These are phyloP conservation scores for Rotaria macrura DNA, from an alignment of 2,888 invertebrate species.

Conservation along the genomic window DNA sequence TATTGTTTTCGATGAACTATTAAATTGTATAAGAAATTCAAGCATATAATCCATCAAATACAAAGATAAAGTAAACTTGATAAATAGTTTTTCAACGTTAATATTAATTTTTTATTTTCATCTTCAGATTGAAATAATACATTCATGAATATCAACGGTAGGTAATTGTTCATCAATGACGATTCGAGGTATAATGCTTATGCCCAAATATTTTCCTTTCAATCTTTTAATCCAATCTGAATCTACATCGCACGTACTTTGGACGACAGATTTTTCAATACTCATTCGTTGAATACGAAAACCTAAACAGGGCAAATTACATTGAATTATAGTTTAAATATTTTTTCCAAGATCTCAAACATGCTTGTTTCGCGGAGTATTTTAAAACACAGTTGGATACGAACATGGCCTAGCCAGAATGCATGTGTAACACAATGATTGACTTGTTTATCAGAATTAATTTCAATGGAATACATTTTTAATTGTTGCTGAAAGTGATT, in stretches of 20 bases:
- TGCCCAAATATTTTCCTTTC: not conserved
- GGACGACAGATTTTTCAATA: slow-evolving; percentile 49
- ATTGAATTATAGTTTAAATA: slow-evolving; percentile 72
- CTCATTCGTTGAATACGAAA: slow-evolving; percentile 67
- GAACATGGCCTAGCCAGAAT: not conserved
- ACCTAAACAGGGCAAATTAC: slow-evolving; percentile 90
- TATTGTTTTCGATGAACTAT: slow-evolving; percentile 30
- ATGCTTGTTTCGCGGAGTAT: slow-evolving; percentile 29
- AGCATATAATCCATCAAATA: slow-evolving; percentile 77
- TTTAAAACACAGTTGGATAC: slow-evolving; percentile 21
- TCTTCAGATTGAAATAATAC: slow-evolving; percentile 56
- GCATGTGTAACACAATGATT: slow-evolving; percentile 22
- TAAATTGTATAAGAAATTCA: slow-evolving; percentile 57
- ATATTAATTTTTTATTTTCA: slow-evolving; percentile 29
- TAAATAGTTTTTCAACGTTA: slow-evolving; percentile 31
- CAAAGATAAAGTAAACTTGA: slow-evolving; percentile 60
- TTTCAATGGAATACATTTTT: not conserved
- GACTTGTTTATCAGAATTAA: slow-evolving; percentile 22
- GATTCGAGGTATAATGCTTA: slow-evolving; percentile 64
- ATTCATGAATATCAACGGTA: slow-evolving; percentile 62
- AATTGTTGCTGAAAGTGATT: not conserved
- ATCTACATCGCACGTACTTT: slow-evolving; percentile 67
- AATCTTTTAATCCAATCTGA: slow-evolving; percentile 50
- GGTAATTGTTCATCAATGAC: slow-evolving; percentile 80
- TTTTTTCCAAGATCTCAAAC: slow-evolving; percentile 61